Conservation (phyloP, 2,113 vertebrate genomes). For the Tachycineta bicolor region DNA sequence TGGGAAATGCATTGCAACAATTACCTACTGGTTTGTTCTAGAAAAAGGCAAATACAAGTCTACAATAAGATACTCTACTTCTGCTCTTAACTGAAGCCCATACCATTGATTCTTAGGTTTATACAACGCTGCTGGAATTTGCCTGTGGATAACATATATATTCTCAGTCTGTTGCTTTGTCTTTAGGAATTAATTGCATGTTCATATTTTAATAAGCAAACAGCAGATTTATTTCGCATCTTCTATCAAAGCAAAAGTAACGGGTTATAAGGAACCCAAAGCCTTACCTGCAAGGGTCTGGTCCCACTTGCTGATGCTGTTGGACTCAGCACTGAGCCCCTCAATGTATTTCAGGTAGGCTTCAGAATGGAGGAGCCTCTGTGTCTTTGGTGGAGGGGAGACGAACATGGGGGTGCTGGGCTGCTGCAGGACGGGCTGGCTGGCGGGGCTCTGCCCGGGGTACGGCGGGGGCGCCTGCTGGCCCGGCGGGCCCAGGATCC, state of each 20-base stretch:
- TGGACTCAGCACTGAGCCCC: conserved; percentile 92
- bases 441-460: conserved; percentile 84
- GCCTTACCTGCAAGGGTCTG: conserved; percentile 91
- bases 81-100: not conserved
- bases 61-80: not conserved
- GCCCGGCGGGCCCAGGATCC: conserved; percentile 80
- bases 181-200: not conserved
- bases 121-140: not conserved
- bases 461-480: conserved; percentile 92
- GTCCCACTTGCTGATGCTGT: conserved; percentile 96
- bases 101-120: not conserved
- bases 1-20: not conserved
- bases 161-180: not conserved
- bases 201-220: not conserved
- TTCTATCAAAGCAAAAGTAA: not conserved
- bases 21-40: not conserved
- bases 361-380: conserved; percentile 96
- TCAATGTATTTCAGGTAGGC: conserved; percentile 97
- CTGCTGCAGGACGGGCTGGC: conserved; percentile 87
- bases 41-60: not conserved
- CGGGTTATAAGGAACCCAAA: not conserved
- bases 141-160: not conserved
- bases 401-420: conserved; percentile 96
- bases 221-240: not conserved
- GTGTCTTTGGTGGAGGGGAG: conserved; percentile 92